Evolutionary conservation across 1,140 invertebrate species (phyloP).

Genomic region (Diachasma alloeum): DNA sequence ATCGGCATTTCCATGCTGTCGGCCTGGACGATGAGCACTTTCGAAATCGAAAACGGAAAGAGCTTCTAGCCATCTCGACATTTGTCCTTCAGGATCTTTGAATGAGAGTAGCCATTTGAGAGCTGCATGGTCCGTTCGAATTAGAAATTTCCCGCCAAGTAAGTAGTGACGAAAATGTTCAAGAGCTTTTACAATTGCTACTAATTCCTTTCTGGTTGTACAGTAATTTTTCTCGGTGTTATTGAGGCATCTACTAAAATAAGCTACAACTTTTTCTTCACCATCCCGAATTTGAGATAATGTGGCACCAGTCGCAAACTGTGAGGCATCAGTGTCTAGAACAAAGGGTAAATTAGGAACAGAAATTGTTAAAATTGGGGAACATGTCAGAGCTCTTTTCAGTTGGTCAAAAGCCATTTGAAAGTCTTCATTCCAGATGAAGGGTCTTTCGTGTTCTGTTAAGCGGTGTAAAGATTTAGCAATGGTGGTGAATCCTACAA

Average conservation of each 20-base stretch:
- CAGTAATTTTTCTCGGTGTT: background rate
- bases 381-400: no score
- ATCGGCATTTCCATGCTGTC: slow-evolving; percentile 14
- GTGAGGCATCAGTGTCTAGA: no score
- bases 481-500: no score
- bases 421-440: no score
- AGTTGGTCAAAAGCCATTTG: no score
- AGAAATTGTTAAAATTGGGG: no score
- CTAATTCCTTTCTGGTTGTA: background rate
- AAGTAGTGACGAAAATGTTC: background rate
- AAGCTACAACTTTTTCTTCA: background rate
- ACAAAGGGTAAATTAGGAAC: no score
- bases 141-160: background rate
- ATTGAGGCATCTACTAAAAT: background rate
- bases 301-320: no score
- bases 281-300: background rate
- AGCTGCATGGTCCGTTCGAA: slow-evolving; percentile 42
- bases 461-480: no score
- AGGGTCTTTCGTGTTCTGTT: no score
- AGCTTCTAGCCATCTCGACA: slow-evolving; percentile 38
- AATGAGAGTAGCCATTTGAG: no score
- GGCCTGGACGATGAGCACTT: background rate
- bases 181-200: background rate
- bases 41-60: slow-evolving; percentile 28
- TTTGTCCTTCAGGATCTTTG: slow-evolving; percentile 39